phyloP scores from a whole-genome alignment of 2,113 vertebrate species.

The Syrrhaptes paradoxus region DNA sequence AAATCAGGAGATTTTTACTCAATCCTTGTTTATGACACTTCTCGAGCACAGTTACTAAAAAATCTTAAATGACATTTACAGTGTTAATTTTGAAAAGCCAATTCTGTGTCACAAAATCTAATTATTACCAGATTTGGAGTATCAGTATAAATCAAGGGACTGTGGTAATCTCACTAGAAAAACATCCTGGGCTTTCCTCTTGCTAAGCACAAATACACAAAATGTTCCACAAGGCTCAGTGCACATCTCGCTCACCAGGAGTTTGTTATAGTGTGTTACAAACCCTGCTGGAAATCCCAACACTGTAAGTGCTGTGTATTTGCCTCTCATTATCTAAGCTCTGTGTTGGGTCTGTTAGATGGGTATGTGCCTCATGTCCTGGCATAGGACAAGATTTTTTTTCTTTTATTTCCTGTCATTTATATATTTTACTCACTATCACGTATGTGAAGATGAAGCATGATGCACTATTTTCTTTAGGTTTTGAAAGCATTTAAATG shows the following conservation, averaged over 20 bases:
- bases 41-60: neutral
- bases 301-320: rapidly evolving
- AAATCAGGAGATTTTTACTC: neutral
- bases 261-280: neutral
- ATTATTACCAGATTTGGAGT: neutral
- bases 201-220: neutral
- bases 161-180: neutral
- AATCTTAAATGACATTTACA: neutral
- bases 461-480: neutral
- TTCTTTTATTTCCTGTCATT: neutral
- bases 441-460: neutral
- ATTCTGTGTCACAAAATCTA: neutral
- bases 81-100: neutral
- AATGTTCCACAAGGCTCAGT: neutral
- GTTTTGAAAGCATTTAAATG: neutral
- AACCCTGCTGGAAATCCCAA: neutral
- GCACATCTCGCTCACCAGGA: neutral
- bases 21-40: neutral
- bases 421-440: neutral
- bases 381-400: neutral
- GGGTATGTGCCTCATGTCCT: neutral
- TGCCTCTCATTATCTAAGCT: neutral
- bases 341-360: neutral
- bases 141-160: neutral
- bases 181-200: neutral